A percentile compares a stretch with the other conserved stretches of the same genome.
Evolutionary conservation across 2,797 vertebrate genomes (phyloP).

Genomic region (Hemitrygon akajei): DNA sequence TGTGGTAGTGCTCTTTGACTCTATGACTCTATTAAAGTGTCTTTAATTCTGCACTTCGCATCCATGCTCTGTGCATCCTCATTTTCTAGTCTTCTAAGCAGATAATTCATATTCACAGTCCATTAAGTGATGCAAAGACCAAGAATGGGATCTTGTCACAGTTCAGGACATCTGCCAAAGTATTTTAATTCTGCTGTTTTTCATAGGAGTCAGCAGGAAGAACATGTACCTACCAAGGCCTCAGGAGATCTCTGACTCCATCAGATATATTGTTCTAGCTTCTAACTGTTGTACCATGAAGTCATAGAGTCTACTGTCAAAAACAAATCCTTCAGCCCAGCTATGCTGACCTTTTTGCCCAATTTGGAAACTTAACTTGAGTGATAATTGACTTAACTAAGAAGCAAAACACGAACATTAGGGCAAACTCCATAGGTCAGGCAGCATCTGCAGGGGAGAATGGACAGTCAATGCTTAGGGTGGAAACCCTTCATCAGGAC

Average conservation of each 20-base stretch:
- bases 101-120: neutral
- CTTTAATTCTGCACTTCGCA: neutral
- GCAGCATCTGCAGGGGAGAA: no score
- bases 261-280: neutral
- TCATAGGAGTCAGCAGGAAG: neutral
- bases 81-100: neutral
- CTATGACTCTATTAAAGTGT: neutral
- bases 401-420: no score
- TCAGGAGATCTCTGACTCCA: neutral
- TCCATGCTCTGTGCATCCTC: neutral
- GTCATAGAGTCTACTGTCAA: no score
- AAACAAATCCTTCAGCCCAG: no score
- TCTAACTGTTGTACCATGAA: neutral
- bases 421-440: no score
- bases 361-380: no score
- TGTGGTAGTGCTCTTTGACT: no score
- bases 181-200: neutral
- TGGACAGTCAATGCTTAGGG: no score
- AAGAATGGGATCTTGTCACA: neutral
- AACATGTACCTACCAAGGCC: neutral
- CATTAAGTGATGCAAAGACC: neutral
- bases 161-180: neutral
- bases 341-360: no score
- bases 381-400: no score
- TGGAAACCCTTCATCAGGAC: no score